Evolutionary conservation across 2,888 invertebrate genomes (phyloP).

Genomic region (Diaphora mendica): DNA sequence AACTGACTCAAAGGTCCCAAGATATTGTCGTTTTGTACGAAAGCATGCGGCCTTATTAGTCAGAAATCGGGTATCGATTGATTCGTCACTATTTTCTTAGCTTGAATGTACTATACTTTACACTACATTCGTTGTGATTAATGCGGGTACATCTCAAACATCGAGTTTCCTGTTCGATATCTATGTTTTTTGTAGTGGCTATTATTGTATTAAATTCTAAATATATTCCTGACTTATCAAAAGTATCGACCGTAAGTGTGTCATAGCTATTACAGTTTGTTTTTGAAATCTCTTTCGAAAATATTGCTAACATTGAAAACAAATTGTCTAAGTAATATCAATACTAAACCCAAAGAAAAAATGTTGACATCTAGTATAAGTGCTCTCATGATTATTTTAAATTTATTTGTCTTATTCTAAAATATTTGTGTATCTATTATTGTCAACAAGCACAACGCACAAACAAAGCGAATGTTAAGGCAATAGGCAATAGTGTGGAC

Average conservation of each 20-base stretch:
- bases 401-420: not conserved
- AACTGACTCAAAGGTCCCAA: no score
- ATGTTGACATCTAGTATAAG: not conserved
- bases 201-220: not conserved
- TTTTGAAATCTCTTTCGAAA: not conserved
- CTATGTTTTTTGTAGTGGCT: not conserved
- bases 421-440: not conserved
- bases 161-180: not conserved
- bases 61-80: no score
- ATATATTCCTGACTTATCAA: not conserved
- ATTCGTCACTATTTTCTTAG: no score
- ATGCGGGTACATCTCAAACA: not conserved
- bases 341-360: not conserved
- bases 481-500: no score
- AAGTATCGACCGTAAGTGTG: no score
- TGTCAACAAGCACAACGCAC: not conserved
- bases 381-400: not conserved
- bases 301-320: not conserved
- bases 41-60: no score
- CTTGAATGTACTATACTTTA: not conserved
- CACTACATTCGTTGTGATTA: not conserved
- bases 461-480: not conserved
- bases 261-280: not conserved
- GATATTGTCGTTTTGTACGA: no score
- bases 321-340: not conserved